Conservation (phyloP, 2,113 vertebrate genomes). For the Erpornis zantholeuca region DNA sequence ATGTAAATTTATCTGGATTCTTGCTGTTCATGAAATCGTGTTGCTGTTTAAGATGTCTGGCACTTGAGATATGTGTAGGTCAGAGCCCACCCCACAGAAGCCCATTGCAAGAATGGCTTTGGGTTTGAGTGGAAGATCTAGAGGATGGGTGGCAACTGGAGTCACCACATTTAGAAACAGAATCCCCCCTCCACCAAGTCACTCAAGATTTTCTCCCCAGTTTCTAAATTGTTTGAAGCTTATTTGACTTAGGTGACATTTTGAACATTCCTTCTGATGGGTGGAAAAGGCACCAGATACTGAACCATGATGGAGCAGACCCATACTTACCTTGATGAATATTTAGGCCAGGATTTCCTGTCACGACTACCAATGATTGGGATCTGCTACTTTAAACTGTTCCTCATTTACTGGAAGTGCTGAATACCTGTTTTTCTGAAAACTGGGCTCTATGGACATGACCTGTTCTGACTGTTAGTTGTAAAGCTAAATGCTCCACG, state of each 20-base stretch:
- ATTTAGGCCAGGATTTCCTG: neutral
- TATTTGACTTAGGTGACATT: neutral
- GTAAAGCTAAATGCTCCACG: neutral
- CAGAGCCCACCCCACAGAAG: neutral
- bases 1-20: slow-evolving; percentile 11
- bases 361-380: neutral
- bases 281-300: neutral
- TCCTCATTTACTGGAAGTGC: neutral
- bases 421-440: slow-evolving; percentile 4
- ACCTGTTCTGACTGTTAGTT: neutral
- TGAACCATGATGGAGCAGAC: neutral
- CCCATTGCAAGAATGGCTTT: accelerated
- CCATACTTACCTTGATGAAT: neutral
- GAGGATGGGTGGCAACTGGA: neutral
- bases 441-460: neutral
- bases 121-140: neutral
- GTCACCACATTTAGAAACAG: neutral
- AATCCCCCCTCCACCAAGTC: neutral
- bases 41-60: neutral
- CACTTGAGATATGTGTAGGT: neutral
- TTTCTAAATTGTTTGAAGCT: neutral
- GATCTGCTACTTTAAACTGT: neutral
- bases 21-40: neutral
- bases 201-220: neutral
- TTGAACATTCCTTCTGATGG: neutral